phyloP scores from a whole-genome alignment of 1,140 invertebrate genomes.

The Lordiphosa mommai region DNA sequence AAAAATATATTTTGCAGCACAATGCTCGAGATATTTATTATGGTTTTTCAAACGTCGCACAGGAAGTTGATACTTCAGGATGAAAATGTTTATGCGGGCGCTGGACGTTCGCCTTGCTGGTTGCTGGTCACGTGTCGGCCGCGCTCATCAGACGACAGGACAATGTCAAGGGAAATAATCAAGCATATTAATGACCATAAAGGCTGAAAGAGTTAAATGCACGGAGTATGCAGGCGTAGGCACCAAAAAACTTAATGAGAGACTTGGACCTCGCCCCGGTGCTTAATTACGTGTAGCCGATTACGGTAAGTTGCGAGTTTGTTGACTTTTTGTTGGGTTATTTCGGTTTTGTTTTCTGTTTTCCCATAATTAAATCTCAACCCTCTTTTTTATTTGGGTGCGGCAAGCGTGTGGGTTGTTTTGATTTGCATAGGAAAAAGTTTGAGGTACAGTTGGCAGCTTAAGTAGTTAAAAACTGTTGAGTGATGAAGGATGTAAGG shows the following conservation, averaged over 20 bases:
- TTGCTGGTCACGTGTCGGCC: conserved; percentile 56
- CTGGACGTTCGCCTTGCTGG: conserved; percentile 34
- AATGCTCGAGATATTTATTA: conserved; percentile 61
- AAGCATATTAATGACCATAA: conserved; percentile 78
- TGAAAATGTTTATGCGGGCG: conserved; percentile 75
- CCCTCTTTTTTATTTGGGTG: conserved; percentile 24
- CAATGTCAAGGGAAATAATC: conserved; percentile 70
- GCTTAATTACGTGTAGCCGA: conserved; percentile 65
- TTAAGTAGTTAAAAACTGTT: too few relatives aligned
- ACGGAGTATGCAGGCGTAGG: conserved; percentile 35
- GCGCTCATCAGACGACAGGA: conserved; percentile 28
- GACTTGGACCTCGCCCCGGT: conserved; percentile 39
- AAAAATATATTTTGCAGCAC: conserved; percentile 47
- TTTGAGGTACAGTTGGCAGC: too few relatives aligned
- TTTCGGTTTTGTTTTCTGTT: conserved; percentile 40
- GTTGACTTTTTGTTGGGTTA: conserved; percentile 53
- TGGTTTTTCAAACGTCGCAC: conserved; percentile 36
- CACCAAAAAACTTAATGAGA: conserved; percentile 1
- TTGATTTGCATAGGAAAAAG: too few relatives aligned
- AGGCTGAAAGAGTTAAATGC: conserved; percentile 71
- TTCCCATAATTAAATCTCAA: conserved; percentile 76
- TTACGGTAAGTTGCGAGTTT: conserved; percentile 26
- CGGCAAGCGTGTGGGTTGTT: neutral
- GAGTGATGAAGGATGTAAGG: too few relatives aligned
- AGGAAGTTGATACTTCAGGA: conserved; percentile 75